A percentile compares a stretch with the other conserved stretches of the same genome.
Conservation (phyloP, 2,113 vertebrate genomes). For the Perca flavescens region DNA sequence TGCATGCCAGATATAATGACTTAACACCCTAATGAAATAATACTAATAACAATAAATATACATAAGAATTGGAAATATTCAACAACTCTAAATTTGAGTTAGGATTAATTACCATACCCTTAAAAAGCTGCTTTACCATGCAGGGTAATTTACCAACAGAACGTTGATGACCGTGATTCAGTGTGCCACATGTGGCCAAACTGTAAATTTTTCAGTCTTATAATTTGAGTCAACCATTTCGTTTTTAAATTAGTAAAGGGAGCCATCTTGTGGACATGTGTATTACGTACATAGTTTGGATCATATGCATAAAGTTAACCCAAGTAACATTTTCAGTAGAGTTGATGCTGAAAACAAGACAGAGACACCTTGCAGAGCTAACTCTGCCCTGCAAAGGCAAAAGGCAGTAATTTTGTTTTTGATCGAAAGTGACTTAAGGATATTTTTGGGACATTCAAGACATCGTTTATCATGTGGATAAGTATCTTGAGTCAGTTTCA, state of each 20-base stretch:
- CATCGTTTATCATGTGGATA: no score
- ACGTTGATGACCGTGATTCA: neutral
- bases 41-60: neutral
- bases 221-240: neutral
- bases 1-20: neutral
- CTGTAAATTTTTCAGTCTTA: neutral
- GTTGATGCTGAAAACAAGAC: no score
- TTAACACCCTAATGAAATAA: neutral
- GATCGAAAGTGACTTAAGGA: no score
- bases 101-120: neutral
- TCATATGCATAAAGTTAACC: neutral
- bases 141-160: neutral
- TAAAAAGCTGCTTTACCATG: neutral
- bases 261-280: conserved; percentile 26
- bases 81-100: neutral
- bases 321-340: no score
- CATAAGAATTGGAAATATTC: neutral
- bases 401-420: no score
- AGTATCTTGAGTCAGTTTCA: no score
- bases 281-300: neutral
- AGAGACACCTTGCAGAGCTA: no score
- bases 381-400: no score
- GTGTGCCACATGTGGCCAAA: neutral
- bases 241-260: conserved; percentile 1
- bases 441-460: no score